Conservation (phyloP, 1,140 invertebrate species). For the Tachypleus tridentatus region DNA sequence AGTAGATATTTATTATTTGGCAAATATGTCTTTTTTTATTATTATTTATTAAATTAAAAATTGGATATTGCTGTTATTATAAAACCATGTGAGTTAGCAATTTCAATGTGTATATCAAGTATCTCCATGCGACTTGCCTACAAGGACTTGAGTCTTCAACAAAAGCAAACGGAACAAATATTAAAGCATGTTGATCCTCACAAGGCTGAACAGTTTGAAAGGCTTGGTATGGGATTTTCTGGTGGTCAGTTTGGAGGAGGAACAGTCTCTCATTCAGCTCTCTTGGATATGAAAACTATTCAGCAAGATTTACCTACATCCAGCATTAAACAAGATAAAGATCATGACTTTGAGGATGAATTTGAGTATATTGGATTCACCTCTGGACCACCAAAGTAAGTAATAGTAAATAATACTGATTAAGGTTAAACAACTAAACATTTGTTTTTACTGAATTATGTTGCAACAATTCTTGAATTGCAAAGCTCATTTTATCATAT, state of each 20-base stretch:
- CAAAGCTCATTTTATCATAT: no score
- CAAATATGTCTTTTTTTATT: background rate
- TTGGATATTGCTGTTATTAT: background rate
- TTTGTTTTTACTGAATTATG: no score
- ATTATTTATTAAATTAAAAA: slow-evolving; percentile 2
- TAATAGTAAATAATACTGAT: background rate
- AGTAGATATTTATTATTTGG: background rate
- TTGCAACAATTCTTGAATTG: no score
- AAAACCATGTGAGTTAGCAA: background rate
- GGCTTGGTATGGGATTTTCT: slow-evolving; percentile 83
- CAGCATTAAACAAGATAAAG: slow-evolving; percentile 18
- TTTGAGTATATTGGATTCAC: slow-evolving; percentile 39
- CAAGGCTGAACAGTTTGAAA: slow-evolving; percentile 77
- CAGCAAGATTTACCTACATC: slow-evolving; percentile 56
- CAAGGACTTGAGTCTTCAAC: slow-evolving; percentile 63
- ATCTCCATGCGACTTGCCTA: slow-evolving; percentile 77
- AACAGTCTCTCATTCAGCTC: slow-evolving; percentile 63
- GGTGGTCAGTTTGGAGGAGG: slow-evolving; percentile 8
- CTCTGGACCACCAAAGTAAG: slow-evolving; percentile 31
- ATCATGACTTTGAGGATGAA: slow-evolving; percentile 36
- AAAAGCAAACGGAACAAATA: slow-evolving; percentile 65
- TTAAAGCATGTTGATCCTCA: slow-evolving; percentile 62
- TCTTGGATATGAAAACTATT: slow-evolving; percentile 85
- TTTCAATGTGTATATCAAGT: slow-evolving; percentile 24
- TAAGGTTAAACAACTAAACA: no score